These are phyloP conservation scores for Nycteola revayana DNA, from an alignment of 2,888 invertebrate species.

Conservation along the genomic window DNA sequence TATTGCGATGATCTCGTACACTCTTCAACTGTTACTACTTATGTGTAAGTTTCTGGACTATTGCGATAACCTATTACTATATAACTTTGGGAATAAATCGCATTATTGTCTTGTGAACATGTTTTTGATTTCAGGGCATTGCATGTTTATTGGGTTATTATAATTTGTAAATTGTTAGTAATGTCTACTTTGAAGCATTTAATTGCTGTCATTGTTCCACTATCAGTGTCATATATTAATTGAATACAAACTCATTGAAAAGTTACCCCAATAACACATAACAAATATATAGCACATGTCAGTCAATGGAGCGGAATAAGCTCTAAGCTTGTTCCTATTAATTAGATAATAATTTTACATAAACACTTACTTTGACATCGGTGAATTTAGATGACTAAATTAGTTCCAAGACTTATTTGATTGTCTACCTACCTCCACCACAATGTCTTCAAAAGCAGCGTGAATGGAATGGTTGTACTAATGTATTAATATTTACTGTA, in stretches of 20 bases:
- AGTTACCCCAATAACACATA: too few species aligned
- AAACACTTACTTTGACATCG: too few species aligned
- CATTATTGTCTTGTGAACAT: constrained; percentile 40
- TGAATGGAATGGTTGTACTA: constrained; percentile 26
- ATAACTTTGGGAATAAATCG: constrained; percentile 46
- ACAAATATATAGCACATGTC: too few species aligned
- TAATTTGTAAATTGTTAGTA: too few species aligned
- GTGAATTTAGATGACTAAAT: too few species aligned
- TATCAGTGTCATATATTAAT: background rate
- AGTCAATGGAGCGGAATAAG: too few species aligned
- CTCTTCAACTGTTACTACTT: constrained; percentile 57
- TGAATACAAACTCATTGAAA: too few species aligned
- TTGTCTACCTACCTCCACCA: constrained; percentile 11
- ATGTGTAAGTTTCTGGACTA: constrained; percentile 45
- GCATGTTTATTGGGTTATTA: constrained; percentile 1
- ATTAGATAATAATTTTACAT: too few species aligned
- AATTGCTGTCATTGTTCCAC: constrained; percentile 22
- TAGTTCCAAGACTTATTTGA: too few species aligned
- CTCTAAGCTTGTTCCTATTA: too few species aligned
- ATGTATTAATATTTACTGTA: too few species aligned
- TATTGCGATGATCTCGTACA: constrained; percentile 74
- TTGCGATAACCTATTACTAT: constrained; percentile 37
- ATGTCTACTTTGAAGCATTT: constrained; percentile 13
- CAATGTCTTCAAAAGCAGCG: constrained; percentile 21
- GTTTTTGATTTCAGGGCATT: constrained; percentile 49